Base-by-base conservation (phyloP, 2,113 vertebrate genomes). In the Toxotes chatareus region DNA sequence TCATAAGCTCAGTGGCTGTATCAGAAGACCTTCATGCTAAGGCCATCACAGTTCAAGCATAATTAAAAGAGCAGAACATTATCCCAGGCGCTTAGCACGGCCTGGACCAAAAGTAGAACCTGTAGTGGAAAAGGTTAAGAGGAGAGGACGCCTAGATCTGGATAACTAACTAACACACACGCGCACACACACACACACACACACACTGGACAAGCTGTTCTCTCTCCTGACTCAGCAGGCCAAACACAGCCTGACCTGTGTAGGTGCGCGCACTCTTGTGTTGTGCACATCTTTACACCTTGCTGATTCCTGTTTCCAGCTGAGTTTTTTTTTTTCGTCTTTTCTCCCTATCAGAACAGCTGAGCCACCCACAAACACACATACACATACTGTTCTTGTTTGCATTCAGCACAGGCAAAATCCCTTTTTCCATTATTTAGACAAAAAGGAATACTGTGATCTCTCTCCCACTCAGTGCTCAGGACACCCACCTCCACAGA, bases 61-160 rank as follows among this genome's bases (percentile, higher is more conserved):
- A 86, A 89, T 88, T 73, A 82, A 90, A 86, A 89, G 86, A 83
- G 80, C 79, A 86, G 82, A 84, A 92, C 85, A 84, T 91, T 84
- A 90, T 82, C 87, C 82, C 12, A 44, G 57, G 82, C 3, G 82
- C 86, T 91, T 86, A 91, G 88, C 81, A 83, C 34, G 1, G 83
- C 83, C 79, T 85, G 90, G 73, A 70, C 85, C 72, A 49, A 84
- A 59, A 83, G 85, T 70, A 67, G 85, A 84, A 68, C 64, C 73
- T 80, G 82, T 60, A 81, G 78, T 91, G 91, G 91, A 92, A 94
- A 94, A 94, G 89, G 91, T 91, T 90, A 85, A 44, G 64, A 87
- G 82, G 76, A 82, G 78, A 90, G 90, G 68, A 93, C 87, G 34
- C 73, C 19, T 77, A 86, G 85, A 84, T 88, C 91, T 88, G 53